Evolutionary conservation across 1,140 invertebrate genomes (phyloP).

Genomic region (Phthorimaea operculella): DNA sequence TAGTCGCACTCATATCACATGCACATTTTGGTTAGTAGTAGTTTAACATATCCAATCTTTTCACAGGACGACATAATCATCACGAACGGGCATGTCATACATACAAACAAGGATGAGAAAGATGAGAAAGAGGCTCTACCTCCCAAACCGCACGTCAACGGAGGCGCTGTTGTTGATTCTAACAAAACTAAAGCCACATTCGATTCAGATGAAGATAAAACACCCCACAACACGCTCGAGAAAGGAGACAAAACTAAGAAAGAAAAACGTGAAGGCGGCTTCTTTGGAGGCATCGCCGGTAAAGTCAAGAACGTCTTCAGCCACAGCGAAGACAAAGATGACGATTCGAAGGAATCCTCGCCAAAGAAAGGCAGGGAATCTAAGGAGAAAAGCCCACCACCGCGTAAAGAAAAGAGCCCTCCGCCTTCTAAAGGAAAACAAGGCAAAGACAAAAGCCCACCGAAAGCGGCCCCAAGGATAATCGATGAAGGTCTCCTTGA

Average conservation of each 20-base stretch:
- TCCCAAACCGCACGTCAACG: conserved; percentile 55
- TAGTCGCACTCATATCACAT: too few species aligned
- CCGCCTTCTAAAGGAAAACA: conserved; percentile 48
- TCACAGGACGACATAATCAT: conserved; percentile 44
- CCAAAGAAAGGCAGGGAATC: conserved; percentile 48
- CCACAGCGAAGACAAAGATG: conserved; percentile 50
- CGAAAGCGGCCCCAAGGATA: conserved; percentile 56
- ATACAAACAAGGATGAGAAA: conserved; percentile 29
- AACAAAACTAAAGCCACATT: conserved; percentile 63
- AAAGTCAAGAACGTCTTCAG: conserved; percentile 57
- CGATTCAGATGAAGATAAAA: conserved; percentile 66
- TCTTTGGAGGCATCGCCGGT: conserved; percentile 52
- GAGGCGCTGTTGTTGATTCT: conserved; percentile 51
- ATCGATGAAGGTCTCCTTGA: conserved; percentile 60
- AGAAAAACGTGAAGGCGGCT: conserved; percentile 50
- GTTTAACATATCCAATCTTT: conserved; percentile 2
- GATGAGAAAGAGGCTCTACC: conserved; percentile 28
- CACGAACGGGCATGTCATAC: conserved; percentile 51
- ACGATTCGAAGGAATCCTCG: conserved; percentile 45
- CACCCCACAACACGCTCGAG: conserved; percentile 56
- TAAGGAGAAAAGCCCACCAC: conserved; percentile 42
- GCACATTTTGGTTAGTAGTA: too few species aligned
- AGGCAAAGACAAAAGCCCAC: conserved; percentile 41
- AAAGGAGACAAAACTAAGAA: conserved; percentile 37
- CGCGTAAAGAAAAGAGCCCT: conserved; percentile 37